Evolutionary conservation across 2,113 vertebrate species (phyloP).

Genomic region (Eonycteris spelaea): DNA sequence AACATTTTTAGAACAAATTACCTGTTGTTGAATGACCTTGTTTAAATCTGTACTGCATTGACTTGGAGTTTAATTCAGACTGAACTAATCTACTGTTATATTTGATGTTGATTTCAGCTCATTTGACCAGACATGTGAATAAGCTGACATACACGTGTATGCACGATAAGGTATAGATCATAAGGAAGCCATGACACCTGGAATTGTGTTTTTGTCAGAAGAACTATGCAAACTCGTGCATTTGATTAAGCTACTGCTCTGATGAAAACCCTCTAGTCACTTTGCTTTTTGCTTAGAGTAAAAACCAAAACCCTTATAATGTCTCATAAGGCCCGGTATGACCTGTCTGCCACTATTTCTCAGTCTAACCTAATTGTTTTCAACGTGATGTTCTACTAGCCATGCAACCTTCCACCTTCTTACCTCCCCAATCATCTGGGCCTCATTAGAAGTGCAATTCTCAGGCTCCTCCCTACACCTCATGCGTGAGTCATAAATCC

Average conservation of each 20-base stretch:
- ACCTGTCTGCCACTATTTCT: not conserved
- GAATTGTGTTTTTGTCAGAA: not conserved
- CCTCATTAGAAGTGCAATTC: not conserved
- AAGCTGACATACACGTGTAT: not conserved
- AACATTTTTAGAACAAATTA: not conserved
- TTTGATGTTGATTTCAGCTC: not conserved
- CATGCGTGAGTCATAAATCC: too few species aligned
- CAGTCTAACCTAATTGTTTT: not conserved
- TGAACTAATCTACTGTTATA: not conserved
- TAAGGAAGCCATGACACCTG: not conserved
- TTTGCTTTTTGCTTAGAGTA: not conserved
- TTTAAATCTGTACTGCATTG: not conserved
- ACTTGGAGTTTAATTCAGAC: not conserved
- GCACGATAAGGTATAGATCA: not conserved
- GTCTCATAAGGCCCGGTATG: not conserved
- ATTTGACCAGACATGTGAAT: not conserved
- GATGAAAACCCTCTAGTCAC: not conserved
- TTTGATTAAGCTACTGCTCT: not conserved
- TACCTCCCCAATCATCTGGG: too few species aligned
- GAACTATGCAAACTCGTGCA: not conserved
- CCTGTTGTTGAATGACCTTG: not conserved
- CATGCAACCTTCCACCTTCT: rapidly evolving
- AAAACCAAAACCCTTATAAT: not conserved
- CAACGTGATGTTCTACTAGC: not conserved
- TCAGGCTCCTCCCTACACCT: too few species aligned